A percentile compares a stretch with the other conserved stretches of the same genome.
phyloP scores from a whole-genome alignment of 1,140 invertebrate species.

The Heliconius hewitsoni region DNA sequence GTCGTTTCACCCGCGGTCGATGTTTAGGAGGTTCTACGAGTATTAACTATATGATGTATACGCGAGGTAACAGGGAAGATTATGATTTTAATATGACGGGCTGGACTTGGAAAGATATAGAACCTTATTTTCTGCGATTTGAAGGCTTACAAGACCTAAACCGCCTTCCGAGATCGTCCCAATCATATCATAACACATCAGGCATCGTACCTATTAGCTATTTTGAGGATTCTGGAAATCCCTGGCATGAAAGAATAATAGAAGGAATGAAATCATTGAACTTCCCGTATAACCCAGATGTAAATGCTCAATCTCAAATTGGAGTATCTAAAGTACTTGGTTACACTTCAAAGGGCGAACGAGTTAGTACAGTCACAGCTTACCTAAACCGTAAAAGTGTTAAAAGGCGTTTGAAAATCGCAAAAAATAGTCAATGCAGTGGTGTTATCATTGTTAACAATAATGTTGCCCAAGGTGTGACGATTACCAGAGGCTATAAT shows the following conservation, averaged over 20 bases:
- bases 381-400: slow-evolving; percentile 66
- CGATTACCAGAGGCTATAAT: slow-evolving; percentile 28
- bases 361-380: slow-evolving; percentile 51
- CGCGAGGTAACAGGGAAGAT: slow-evolving; percentile 87
- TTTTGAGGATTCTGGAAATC: slow-evolving; percentile 82
- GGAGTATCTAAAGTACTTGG: slow-evolving; percentile 72
- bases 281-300: slow-evolving; percentile 73
- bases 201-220: slow-evolving; percentile 83
- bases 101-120: slow-evolving; percentile 55
- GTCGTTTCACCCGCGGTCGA: slow-evolving; percentile 74
- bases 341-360: slow-evolving; percentile 50
- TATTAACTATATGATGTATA: slow-evolving; percentile 91
- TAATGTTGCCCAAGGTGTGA: slow-evolving; percentile 86
- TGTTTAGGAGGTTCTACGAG: slow-evolving; percentile 87
- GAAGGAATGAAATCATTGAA: slow-evolving; percentile 74
- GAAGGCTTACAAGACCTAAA: slow-evolving; percentile 51
- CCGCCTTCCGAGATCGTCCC: slow-evolving; percentile 47
- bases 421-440: slow-evolving; percentile 85
- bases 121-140: slow-evolving; percentile 57
- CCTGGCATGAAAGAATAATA: slow-evolving; percentile 79
- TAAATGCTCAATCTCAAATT: slow-evolving; percentile 81
- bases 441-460: slow-evolving; percentile 87
- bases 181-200: slow-evolving; percentile 79
- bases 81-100: slow-evolving; percentile 65
- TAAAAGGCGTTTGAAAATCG: slow-evolving; percentile 85